These are phyloP conservation scores for Lepidonotus clava DNA, from an alignment of 2,888 invertebrate genomes.

Conservation along the genomic window DNA sequence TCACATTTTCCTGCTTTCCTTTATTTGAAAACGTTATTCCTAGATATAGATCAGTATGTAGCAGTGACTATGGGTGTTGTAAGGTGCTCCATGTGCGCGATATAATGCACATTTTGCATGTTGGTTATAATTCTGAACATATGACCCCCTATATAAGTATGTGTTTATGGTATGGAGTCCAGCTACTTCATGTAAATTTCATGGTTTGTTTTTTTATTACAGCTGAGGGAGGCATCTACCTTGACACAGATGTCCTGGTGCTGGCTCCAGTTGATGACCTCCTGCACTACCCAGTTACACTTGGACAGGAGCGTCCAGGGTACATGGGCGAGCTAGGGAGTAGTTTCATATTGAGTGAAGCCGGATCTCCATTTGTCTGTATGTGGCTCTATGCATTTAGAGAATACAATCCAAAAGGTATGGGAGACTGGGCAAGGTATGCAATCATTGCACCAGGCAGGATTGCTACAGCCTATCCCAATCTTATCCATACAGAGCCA, in stretches of 20 bases:
- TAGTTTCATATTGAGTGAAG: not conserved
- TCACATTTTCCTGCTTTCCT: too few species aligned
- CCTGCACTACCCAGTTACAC: not conserved
- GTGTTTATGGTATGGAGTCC: too few species aligned
- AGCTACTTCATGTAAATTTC: too few species aligned
- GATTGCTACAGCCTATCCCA: not conserved
- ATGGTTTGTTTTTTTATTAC: not conserved
- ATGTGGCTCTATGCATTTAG: constrained; percentile 26
- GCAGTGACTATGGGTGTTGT: too few species aligned
- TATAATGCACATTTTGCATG: too few species aligned
- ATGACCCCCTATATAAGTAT: too few species aligned
- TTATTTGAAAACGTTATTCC: too few species aligned
- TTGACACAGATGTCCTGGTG: constrained; percentile 1
- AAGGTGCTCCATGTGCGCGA: too few species aligned
- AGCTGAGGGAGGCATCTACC: constrained; percentile 30
- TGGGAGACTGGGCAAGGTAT: not conserved
- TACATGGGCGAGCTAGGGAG: not conserved
- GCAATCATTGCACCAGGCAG: not conserved
- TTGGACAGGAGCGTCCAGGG: not conserved
- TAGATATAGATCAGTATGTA: too few species aligned
- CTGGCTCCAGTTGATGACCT: too few species aligned
- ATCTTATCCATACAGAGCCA: not conserved
- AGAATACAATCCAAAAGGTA: constrained; percentile 9
- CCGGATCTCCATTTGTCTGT: not conserved
- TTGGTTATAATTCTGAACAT: too few species aligned